These are phyloP conservation scores for Nycteola revayana DNA, from an alignment of 2,888 invertebrate genomes.

Conservation along the genomic window DNA sequence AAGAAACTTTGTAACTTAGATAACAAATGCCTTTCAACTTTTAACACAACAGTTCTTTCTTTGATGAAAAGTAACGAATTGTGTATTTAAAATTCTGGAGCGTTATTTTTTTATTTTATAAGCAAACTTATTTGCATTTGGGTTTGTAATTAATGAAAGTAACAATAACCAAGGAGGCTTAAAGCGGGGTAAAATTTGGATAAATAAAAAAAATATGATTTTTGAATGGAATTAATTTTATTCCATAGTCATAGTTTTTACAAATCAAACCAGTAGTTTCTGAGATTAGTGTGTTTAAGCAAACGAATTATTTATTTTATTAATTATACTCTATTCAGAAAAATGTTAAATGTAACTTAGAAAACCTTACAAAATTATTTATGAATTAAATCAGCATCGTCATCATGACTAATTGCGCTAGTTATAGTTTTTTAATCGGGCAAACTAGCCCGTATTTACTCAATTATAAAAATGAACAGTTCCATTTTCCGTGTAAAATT, in stretches of 20 bases:
- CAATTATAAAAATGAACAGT: too few species aligned
- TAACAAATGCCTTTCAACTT: constrained; percentile 63
- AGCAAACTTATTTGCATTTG: constrained; percentile 62
- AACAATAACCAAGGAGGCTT: constrained; percentile 30
- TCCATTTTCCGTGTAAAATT: too few species aligned
- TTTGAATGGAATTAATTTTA: constrained; percentile 4
- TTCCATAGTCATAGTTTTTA: background rate
- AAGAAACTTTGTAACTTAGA: constrained; percentile 64
- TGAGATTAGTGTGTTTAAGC: too few species aligned
- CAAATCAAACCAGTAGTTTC: too few species aligned
- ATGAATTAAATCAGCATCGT: too few species aligned
- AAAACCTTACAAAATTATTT: too few species aligned
- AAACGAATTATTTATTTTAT: background rate
- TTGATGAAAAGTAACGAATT: constrained; percentile 51
- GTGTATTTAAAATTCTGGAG: constrained; percentile 44
- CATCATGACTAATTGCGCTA: too few species aligned
- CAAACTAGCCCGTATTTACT: too few species aligned
- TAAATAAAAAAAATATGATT: constrained; percentile 17
- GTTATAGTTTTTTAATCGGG: too few species aligned
- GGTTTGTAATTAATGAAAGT: constrained; percentile 50
- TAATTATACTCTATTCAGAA: too few species aligned
- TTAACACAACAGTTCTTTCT: constrained; percentile 45
- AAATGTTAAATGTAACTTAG: too few species aligned
- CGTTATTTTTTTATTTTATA: constrained; percentile 49
- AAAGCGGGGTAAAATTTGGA: constrained; percentile 10